Conservation (phyloP, 2,797 vertebrate species). For the Agapornis canus region DNA sequence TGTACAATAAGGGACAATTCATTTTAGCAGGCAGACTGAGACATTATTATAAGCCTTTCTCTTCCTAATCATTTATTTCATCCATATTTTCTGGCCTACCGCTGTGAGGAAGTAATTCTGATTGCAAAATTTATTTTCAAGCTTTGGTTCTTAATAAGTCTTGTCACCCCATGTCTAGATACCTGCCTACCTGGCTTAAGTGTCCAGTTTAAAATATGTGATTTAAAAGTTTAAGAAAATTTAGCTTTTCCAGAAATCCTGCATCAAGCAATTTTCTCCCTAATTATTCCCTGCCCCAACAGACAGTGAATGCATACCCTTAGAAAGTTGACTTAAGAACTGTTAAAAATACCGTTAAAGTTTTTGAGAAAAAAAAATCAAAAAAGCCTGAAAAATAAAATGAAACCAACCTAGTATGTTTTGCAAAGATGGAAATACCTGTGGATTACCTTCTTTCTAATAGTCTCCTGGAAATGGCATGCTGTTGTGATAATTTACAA, state of each 20-base stretch:
- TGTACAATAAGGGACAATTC: background rate
- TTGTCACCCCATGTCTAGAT: background rate
- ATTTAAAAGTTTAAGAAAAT: background rate
- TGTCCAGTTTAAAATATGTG: background rate
- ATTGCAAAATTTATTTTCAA: background rate
- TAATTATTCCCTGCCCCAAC: background rate
- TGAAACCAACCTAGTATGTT: background rate
- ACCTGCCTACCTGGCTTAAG: background rate
- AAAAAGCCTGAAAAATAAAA: background rate
- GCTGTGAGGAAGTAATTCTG: background rate
- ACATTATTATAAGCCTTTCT: background rate
- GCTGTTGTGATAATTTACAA: background rate
- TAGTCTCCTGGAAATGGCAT: background rate
- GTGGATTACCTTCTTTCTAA: background rate
- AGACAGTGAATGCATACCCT: background rate
- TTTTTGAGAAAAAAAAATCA: accelerated
- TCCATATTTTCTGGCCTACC: background rate
- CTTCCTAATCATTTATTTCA: background rate
- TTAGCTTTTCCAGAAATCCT: background rate
- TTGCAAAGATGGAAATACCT: background rate
- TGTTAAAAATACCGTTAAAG: background rate
- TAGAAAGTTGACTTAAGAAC: background rate
- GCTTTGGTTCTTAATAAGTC: accelerated
- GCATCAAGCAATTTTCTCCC: background rate
- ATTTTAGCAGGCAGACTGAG: background rate